These are phyloP conservation scores for Butastur rufipennis DNA, from an alignment of 2,113 vertebrate species.

Conservation along the genomic window DNA sequence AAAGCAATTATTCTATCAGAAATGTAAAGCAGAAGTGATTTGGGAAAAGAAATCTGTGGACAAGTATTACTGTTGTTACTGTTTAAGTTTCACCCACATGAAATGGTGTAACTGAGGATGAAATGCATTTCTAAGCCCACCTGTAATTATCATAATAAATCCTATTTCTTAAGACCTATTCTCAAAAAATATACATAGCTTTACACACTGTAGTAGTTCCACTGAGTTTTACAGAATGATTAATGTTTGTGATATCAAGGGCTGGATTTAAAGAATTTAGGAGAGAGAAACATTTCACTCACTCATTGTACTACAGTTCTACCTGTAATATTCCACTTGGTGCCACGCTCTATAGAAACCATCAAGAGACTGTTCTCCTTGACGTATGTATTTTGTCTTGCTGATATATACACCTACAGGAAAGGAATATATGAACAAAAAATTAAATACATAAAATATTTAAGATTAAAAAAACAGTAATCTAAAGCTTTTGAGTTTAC, in stretches of 20 bases:
- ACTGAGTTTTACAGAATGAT: not conserved
- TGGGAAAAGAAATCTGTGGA: not conserved
- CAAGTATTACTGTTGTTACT: not conserved
- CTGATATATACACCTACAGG: constrained; percentile 92
- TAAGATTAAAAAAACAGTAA: not conserved
- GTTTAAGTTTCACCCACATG: not conserved
- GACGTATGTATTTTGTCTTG: constrained; percentile 95
- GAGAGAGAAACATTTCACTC: constrained; percentile 69
- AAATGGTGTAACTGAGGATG: not conserved
- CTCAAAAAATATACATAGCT: not conserved
- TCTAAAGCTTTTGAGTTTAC: not conserved
- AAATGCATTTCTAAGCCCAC: not conserved
- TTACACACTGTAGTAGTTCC: not conserved
- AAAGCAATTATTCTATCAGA: not conserved
- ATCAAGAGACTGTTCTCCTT: constrained; percentile 96
- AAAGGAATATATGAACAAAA: not conserved
- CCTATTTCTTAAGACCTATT: not conserved
- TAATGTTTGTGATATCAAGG: not conserved
- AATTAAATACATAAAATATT: not conserved
- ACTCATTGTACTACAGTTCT: constrained; percentile 69
- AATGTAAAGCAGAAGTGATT: not conserved
- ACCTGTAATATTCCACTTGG: constrained; percentile 99
- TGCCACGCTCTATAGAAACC: constrained; percentile 98
- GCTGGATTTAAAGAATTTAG: constrained; percentile 15
- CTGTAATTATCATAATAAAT: not conserved